Percentiles rank a stretch among this genome's conserved stretches.
These are phyloP conservation scores for Chloebia gouldiae DNA, from an alignment of 2,113 vertebrate species.

Conservation along the genomic window DNA sequence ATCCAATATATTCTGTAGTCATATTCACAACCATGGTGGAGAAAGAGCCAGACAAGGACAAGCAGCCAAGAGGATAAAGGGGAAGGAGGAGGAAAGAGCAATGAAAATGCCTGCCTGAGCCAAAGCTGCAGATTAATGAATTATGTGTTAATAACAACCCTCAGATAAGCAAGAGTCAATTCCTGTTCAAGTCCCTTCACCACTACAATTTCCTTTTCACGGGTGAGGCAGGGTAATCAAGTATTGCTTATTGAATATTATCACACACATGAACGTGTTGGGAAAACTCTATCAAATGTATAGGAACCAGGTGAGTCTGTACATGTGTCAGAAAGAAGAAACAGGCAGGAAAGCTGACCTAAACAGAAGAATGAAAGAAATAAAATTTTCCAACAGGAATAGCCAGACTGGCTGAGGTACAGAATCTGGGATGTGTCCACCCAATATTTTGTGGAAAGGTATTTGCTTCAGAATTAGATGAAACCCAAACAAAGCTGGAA, in stretches of 20 bases:
- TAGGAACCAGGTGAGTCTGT: not conserved
- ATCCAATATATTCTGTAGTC: not conserved
- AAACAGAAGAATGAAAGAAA: not conserved
- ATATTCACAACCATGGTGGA: not conserved
- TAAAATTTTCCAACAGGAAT: not conserved
- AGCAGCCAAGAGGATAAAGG: not conserved
- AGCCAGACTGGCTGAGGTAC: not conserved
- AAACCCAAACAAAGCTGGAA: constrained; percentile 17
- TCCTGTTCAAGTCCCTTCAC: not conserved
- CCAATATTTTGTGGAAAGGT: not conserved
- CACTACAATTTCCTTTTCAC: not conserved
- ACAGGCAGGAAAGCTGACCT: not conserved
- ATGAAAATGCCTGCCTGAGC: not conserved
- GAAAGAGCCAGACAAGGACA: not conserved
- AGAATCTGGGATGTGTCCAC: not conserved
- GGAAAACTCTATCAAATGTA: not conserved
- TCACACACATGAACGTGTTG: not conserved
- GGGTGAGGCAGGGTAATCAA: not conserved
- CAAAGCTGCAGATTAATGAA: not conserved
- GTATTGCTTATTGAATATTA: not conserved
- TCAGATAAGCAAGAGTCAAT: not conserved
- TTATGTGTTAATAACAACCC: not conserved
- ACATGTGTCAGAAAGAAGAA: not conserved
- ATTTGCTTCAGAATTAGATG: not conserved
- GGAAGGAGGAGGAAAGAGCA: not conserved